Percentiles rank a stretch among this genome's conserved stretches.
Evolutionary conservation across 2,888 invertebrate species (phyloP).

Genomic region (Epirrhoe tristata): DNA sequence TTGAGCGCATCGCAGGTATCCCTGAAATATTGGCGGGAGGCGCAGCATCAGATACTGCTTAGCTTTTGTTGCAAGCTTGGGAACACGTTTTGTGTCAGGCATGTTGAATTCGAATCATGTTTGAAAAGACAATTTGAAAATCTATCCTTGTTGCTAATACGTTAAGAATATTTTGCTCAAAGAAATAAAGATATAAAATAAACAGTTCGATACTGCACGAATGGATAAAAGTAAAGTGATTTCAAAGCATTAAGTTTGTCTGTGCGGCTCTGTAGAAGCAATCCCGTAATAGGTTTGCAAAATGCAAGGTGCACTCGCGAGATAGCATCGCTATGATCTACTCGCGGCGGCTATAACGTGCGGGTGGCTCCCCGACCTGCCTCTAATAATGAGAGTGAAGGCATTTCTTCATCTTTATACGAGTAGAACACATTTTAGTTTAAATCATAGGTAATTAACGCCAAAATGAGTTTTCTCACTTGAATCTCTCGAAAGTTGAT

Average conservation of each 20-base stretch:
- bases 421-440: too few species aligned
- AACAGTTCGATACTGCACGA: neutral
- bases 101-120: neutral
- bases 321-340: constrained; percentile 15
- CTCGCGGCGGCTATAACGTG: neutral
- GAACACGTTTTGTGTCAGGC: neutral
- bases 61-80: neutral
- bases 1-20: constrained; percentile 10
- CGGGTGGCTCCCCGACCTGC: too few species aligned
- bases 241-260: neutral
- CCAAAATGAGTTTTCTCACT: too few species aligned
- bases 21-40: constrained; percentile 1
- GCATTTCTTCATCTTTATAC: too few species aligned
- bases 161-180: neutral
- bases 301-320: constrained; percentile 11
- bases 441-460: too few species aligned
- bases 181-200: neutral
- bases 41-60: neutral
- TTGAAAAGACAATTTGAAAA: neutral
- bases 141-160: too few species aligned
- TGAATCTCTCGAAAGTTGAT: too few species aligned
- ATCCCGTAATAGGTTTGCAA: constrained; percentile 6
- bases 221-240: neutral
- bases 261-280: neutral
- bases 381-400: too few species aligned